Percentiles rank a stretch among this genome's conserved stretches.
phyloP scores from a whole-genome alignment of 1,140 invertebrate species.

The Lasioglossum albipes region DNA sequence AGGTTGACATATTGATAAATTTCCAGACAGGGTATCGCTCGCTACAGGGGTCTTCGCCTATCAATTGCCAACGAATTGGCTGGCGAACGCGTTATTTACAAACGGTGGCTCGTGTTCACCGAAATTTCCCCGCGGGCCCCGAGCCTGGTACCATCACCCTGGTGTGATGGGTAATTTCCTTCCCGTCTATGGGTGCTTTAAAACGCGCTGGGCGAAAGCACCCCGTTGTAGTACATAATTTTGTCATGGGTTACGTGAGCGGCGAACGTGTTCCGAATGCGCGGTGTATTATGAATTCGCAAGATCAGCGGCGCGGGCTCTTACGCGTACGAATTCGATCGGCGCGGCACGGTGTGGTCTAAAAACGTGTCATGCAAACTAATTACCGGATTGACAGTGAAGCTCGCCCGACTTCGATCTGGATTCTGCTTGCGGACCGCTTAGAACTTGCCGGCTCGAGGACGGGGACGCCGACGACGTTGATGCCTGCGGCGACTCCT shows the following conservation, averaged over 20 bases:
- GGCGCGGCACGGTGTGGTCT: neutral
- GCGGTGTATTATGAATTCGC: constrained; percentile 53
- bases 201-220: constrained; percentile 32
- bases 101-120: neutral
- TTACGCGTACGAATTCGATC: constrained; percentile 46
- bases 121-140: neutral
- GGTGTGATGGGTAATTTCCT: constrained; percentile 25
- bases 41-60: neutral
- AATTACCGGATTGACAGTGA: constrained; percentile 58
- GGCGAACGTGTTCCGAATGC: constrained; percentile 48
- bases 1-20: neutral
- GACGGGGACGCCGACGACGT: neutral
- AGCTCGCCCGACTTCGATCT: constrained; percentile 41
- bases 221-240: constrained; percentile 53
- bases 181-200: constrained; percentile 20
- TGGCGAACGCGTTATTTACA: neutral
- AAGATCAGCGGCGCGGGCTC: constrained; percentile 37
- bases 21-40: too few species aligned
- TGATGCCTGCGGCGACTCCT: constrained; percentile 22
- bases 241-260: constrained; percentile 60
- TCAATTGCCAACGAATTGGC: neutral
- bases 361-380: constrained; percentile 57
- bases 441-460: constrained; percentile 42
- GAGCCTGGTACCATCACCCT: neutral
- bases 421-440: constrained; percentile 29